Percentiles rank a stretch among this genome's conserved stretches.
Evolutionary conservation across 2,888 invertebrate species (phyloP).

Genomic region (Pollenia griseotomentosa): DNA sequence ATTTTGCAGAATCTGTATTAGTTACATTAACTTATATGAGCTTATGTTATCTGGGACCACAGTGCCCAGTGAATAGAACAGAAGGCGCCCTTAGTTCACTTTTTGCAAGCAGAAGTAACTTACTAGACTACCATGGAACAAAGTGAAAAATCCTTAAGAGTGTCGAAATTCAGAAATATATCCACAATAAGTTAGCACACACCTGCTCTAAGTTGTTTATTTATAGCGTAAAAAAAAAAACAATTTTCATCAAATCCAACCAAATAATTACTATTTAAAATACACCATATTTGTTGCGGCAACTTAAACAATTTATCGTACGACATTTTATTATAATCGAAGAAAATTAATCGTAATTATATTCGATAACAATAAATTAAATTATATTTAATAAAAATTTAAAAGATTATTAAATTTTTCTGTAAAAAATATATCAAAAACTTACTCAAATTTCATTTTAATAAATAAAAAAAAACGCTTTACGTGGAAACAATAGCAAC

Average conservation of each 20-base stretch:
- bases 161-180: too few species aligned
- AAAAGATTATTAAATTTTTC: neutral
- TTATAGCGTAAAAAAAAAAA: neutral
- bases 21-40: too few species aligned
- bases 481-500: slow-evolving; percentile 2
- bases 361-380: slow-evolving; percentile 17
- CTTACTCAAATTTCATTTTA: slow-evolving; percentile 11
- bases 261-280: neutral
- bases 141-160: too few species aligned
- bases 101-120: too few species aligned
- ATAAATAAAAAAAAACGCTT: neutral
- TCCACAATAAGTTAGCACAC: too few species aligned
- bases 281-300: neutral
- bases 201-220: too few species aligned
- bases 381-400: neutral
- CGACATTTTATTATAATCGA: neutral
- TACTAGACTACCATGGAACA: too few species aligned
- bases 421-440: neutral
- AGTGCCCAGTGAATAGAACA: too few species aligned
- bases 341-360: neutral
- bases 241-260: neutral
- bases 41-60: too few species aligned
- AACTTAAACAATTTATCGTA: slow-evolving; percentile 5
- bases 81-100: too few species aligned
- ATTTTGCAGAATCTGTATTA: too few species aligned